Evolutionary conservation across 2,888 invertebrate species (phyloP), one percentile per base, ranked within the genome.

Genomic region (Eurytoma californica): DNA sequence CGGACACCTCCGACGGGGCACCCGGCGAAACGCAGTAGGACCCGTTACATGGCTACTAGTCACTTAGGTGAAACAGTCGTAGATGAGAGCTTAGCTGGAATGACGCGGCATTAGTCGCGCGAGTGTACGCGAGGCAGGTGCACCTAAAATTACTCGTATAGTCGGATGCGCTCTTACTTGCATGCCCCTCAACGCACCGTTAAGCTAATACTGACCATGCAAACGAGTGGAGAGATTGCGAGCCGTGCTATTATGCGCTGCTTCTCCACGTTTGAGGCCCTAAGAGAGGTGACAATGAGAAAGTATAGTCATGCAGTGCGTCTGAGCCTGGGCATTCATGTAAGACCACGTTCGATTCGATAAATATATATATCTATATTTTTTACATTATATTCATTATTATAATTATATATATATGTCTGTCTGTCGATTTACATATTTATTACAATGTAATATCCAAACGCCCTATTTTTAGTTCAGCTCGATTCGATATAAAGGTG

Each of bases 101-200:
- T 14, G 20, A 18, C 73, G 73, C 68, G 78, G 68, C 55, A 77
- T 81, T 79, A 81, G 79, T 73, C 72, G 79, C 70, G 79, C 51
- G 84, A 83, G 82, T 82, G 87, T 84, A 86, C 84, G 86, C 87
- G 86, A 86, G 83, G 86, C 87, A 86, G 83, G 83, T 86, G 86
- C 82, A 76, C 69, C 74, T 20, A 24, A 77, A 82, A 79, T 73
- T 77, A 79, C 72, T 77, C 77, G 74, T 74, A 82, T 84, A 82
- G 87, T 88, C 88, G 88, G 87, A 87, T 87, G 88, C 88, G 89
- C 88, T 89, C 89, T 90, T 89, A 89, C 88, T 86, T 89, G 89
- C 84, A 88, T 89, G 89, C 89, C 88, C 87, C 87, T 87, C 85
- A 85, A 84, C 86, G 86, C 86, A 86, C 84, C 83, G 82, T 82